These are phyloP conservation scores for Mimachlamys varia DNA, from an alignment of 2,888 invertebrate species.

Conservation along the genomic window DNA sequence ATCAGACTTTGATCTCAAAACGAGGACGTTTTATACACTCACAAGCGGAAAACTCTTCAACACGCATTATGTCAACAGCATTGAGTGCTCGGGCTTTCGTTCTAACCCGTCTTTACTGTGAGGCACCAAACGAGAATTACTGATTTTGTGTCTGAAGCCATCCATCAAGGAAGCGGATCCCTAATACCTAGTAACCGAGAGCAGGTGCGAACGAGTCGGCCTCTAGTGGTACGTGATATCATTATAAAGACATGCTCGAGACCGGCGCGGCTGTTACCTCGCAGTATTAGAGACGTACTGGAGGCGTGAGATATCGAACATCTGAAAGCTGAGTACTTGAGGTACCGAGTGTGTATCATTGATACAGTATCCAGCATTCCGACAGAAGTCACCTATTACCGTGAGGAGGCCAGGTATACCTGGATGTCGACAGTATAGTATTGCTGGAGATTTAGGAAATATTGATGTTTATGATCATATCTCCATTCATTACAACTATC, in stretches of 20 bases:
- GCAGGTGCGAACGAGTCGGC: background rate
- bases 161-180: background rate
- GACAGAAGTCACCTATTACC: background rate
- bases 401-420: background rate
- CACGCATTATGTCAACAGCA: background rate
- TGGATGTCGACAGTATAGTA: background rate
- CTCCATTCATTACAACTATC: too few species aligned
- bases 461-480: too few species aligned
- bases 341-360: background rate
- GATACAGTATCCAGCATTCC: background rate
- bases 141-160: background rate
- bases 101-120: background rate
- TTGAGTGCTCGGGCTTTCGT: background rate
- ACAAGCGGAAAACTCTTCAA: background rate
- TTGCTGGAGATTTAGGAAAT: background rate
- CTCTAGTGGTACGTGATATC: background rate
- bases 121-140: background rate
- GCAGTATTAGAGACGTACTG: background rate
- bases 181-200: constrained; percentile 11
- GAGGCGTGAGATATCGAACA: background rate
- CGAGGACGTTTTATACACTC: background rate
- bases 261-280: background rate
- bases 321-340: background rate
- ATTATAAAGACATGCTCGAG: constrained; percentile 31
- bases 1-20: background rate